These are phyloP conservation scores for Drosophila sucinea DNA, from an alignment of 1,140 invertebrate genomes.

Conservation along the genomic window DNA sequence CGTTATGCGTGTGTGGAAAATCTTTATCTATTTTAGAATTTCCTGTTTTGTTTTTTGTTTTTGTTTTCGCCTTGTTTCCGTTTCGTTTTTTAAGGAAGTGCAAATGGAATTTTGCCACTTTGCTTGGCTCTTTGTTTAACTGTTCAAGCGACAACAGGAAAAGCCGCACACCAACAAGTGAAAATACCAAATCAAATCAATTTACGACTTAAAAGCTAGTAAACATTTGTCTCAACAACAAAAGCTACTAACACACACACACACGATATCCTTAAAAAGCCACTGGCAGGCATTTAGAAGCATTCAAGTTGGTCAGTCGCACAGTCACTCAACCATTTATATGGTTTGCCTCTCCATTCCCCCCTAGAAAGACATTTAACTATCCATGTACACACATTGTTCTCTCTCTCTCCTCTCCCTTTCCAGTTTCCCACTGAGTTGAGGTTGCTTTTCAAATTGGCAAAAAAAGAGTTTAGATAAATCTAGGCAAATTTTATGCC, in stretches of 20 bases:
- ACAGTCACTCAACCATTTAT: slow-evolving; percentile 22
- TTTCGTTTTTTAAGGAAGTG: neutral
- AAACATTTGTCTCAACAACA: slow-evolving; percentile 60
- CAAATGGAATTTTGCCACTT: slow-evolving; percentile 29
- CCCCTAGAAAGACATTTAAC: slow-evolving; percentile 43
- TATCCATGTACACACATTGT: slow-evolving; percentile 30
- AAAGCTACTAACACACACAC: slow-evolving; percentile 24
- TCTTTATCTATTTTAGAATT: slow-evolving; percentile 42
- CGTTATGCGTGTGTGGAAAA: slow-evolving; percentile 41
- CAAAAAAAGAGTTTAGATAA: neutral
- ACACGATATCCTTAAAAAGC: slow-evolving; percentile 17
- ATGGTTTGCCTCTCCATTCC: neutral
- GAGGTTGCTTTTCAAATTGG: slow-evolving; percentile 24
- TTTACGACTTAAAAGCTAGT: slow-evolving; percentile 67
- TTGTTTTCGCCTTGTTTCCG: neutral
- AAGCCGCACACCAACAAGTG: slow-evolving; percentile 37
- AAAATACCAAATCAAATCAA: slow-evolving; percentile 68
- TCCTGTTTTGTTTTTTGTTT: slow-evolving; percentile 6
- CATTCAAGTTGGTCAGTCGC: slow-evolving; percentile 10
- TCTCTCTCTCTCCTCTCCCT: neutral
- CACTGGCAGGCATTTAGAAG: slow-evolving; percentile 46
- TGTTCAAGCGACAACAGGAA: slow-evolving; percentile 21
- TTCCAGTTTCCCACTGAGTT: slow-evolving; percentile 12
- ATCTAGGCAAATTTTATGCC: slow-evolving; percentile 6
- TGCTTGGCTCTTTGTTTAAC: slow-evolving; percentile 28